Evolutionary conservation across 2,113 vertebrate genomes (phyloP).

Genomic region (Ptyas mucosa): DNA sequence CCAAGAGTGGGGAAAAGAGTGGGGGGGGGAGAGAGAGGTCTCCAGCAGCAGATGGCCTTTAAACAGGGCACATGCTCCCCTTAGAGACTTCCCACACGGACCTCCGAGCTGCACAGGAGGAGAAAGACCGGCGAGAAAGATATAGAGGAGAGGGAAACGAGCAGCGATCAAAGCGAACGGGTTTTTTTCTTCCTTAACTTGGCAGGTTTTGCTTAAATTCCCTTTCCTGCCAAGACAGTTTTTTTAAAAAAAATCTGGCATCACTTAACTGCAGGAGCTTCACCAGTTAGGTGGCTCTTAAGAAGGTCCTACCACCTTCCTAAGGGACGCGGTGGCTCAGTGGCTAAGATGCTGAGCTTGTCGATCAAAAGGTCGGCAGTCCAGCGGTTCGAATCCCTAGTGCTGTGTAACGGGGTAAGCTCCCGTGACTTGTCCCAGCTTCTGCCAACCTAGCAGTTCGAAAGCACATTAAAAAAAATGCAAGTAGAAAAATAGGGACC

Average conservation of each 20-base stretch:
- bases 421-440: no score
- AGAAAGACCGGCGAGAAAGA: not conserved
- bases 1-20: not conserved
- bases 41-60: constrained; percentile 30
- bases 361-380: no score
- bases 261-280: not conserved
- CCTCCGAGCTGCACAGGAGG: not conserved
- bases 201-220: not conserved
- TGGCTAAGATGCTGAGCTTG: no score
- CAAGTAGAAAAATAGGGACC: no score
- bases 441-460: no score
- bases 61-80: constrained; percentile 11
- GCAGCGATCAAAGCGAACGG: not conserved
- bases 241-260: not conserved
- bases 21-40: not conserved
- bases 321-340: no score
- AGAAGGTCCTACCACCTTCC: not conserved
- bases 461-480: no score
- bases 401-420: no score
- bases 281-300: not conserved
- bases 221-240: not conserved
- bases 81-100: not conserved
- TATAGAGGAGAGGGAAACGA: not conserved
- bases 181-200: not conserved
- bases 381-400: no score